Percentiles rank a stretch among this genome's conserved stretches.
Conservation (phyloP, 1,140 invertebrate genomes). For the Lepidurus couesii region DNA sequence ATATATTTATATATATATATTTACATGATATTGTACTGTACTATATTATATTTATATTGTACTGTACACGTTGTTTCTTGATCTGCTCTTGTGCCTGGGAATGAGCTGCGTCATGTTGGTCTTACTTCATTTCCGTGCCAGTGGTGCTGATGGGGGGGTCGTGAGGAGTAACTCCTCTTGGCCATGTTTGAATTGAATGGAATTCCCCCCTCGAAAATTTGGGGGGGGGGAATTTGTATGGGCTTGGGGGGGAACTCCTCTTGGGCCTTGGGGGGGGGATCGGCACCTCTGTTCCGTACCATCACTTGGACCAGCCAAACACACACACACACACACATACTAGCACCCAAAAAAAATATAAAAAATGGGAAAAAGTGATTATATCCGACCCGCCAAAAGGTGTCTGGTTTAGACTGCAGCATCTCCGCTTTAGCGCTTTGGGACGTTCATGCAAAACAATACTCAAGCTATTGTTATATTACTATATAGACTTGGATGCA, state of each 20-base stretch:
- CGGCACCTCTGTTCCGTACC: too few species aligned
- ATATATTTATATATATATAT: too few species aligned
- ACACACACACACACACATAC: not conserved
- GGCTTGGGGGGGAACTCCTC: too few species aligned
- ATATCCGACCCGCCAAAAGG: conserved; percentile 17
- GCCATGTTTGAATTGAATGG: too few species aligned
- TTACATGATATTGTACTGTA: too few species aligned
- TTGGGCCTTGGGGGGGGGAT: too few species aligned
- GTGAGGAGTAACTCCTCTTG: too few species aligned
- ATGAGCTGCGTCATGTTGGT: not conserved
- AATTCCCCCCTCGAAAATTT: too few species aligned
- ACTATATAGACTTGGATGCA: conserved; percentile 9
- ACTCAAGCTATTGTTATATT: conserved; percentile 16
- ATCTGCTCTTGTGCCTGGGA: not conserved
- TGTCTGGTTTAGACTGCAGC: not conserved
- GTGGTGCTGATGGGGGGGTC: too few species aligned
- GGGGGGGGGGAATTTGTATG: too few species aligned
- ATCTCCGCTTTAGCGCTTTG: conserved; percentile 4
- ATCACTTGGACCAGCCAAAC: not conserved
- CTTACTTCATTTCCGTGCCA: not conserved
- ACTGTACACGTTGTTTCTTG: conserved; percentile 9
- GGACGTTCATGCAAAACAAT: conserved; percentile 15
- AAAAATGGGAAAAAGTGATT: not conserved
- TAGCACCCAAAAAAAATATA: not conserved
- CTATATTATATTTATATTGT: too few species aligned